phyloP scores from a whole-genome alignment of 1,140 invertebrate species.

The Dryas iulia region DNA sequence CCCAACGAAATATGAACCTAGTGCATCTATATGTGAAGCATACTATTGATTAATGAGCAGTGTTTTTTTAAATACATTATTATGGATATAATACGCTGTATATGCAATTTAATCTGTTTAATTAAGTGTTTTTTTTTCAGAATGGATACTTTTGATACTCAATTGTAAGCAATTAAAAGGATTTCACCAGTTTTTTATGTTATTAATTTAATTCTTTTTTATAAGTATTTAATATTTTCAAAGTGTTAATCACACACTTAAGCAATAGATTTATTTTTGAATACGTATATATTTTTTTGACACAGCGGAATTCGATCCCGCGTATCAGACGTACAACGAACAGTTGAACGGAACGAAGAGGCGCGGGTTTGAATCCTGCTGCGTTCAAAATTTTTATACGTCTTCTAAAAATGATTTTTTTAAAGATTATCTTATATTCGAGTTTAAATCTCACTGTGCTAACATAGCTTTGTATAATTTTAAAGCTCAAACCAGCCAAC shows the following conservation, averaged over 20 bases:
- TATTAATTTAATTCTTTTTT: too few relatives aligned
- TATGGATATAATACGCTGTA: neutral
- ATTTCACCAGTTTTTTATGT: neutral
- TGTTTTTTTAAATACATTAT: constrained; percentile 8
- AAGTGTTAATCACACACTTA: too few relatives aligned
- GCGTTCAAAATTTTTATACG: too few relatives aligned
- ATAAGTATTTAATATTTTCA: too few relatives aligned
- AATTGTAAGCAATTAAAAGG: neutral
- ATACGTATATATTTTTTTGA: too few relatives aligned
- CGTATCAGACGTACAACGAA: too few relatives aligned
- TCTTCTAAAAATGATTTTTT: too few relatives aligned
- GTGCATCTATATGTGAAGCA: constrained; percentile 17
- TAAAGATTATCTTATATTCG: neutral
- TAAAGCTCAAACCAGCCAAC: neutral
- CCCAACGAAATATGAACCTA: constrained; percentile 55
- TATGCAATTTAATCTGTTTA: neutral
- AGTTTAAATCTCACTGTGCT: neutral
- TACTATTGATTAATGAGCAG: constrained; percentile 27
- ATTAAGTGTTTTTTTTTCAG: neutral
- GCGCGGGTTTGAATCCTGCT: too few relatives aligned
- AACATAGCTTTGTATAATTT: neutral
- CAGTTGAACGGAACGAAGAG: too few relatives aligned
- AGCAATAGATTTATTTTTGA: too few relatives aligned
- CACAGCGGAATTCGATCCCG: too few relatives aligned
- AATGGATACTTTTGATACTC: neutral